These are phyloP conservation scores for Molothrus aeneus DNA, from an alignment of 2,797 vertebrate species.

Conservation along the genomic window DNA sequence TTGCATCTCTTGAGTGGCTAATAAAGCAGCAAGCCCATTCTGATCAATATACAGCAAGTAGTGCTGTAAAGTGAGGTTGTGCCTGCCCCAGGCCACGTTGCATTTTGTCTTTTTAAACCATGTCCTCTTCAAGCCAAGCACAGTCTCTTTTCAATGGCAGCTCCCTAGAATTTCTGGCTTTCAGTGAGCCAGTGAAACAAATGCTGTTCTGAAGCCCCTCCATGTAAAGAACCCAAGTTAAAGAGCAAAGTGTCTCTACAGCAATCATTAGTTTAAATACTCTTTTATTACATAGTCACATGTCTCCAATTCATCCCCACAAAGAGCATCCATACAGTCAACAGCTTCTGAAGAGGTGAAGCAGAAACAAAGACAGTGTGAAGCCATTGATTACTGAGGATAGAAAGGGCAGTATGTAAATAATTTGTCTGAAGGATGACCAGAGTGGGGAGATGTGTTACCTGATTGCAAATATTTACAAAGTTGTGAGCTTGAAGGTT, in stretches of 20 bases:
- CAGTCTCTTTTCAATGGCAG: background rate
- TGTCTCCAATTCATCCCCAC: background rate
- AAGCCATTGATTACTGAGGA: slow-evolving; percentile 4
- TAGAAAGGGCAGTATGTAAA: background rate
- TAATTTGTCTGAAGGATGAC: slow-evolving; percentile 10
- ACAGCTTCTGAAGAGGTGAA: background rate
- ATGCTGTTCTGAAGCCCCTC: background rate
- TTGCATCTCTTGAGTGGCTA: background rate
- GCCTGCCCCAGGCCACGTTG: rapidly evolving
- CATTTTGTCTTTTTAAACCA: background rate
- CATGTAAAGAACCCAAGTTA: background rate
- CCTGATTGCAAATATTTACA: slow-evolving; percentile 35
- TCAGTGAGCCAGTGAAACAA: background rate
- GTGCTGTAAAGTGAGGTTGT: background rate
- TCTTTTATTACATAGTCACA: background rate
- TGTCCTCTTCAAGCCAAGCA: background rate
- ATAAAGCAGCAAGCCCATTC: background rate
- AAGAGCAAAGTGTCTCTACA: background rate
- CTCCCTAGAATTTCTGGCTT: background rate
- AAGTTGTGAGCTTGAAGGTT: background rate
- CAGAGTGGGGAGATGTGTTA: background rate
- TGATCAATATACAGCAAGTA: slow-evolving; percentile 4
- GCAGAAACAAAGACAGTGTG: background rate
- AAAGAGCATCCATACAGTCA: background rate
- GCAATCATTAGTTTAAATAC: background rate